Evolutionary conservation across 2,797 vertebrate genomes (phyloP).

Genomic region (Esox lucius): DNA sequence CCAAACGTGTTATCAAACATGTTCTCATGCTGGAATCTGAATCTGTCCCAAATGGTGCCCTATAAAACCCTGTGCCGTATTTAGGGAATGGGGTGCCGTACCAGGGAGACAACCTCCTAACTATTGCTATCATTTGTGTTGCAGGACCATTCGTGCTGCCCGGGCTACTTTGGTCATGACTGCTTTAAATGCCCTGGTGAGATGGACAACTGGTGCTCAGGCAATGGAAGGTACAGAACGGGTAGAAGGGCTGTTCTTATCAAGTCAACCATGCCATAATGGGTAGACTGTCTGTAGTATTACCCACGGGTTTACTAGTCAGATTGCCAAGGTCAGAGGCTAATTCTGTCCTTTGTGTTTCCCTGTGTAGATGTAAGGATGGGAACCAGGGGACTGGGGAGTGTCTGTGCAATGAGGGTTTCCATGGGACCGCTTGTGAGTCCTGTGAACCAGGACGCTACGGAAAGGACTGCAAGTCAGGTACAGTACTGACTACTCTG

Average conservation of each 20-base stretch:
- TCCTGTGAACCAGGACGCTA: slow-evolving; percentile 92
- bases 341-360: neutral
- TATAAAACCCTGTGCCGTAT: too few relatives aligned
- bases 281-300: neutral
- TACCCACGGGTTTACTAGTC: neutral
- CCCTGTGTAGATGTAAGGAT: slow-evolving; percentile 82
- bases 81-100: too few relatives aligned
- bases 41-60: too few relatives aligned
- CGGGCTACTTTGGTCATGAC: slow-evolving; percentile 87
- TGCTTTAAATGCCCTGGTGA: slow-evolving; percentile 90
- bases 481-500: slow-evolving; percentile 55
- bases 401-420: slow-evolving; percentile 91
- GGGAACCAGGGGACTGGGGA: slow-evolving; percentile 81
- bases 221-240: slow-evolving; percentile 66
- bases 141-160: slow-evolving; percentile 85
- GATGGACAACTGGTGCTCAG: slow-evolving; percentile 82
- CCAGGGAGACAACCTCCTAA: neutral
- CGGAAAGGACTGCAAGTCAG: slow-evolving; percentile 82
- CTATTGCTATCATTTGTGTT: neutral
- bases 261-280: neutral
- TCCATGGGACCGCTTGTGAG: slow-evolving; percentile 91
- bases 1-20: too few relatives aligned
- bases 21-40: too few relatives aligned
- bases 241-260: neutral
- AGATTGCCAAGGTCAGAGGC: neutral